Evolutionary conservation across 2,888 invertebrate species (phyloP), one percentile per base, ranked within the genome.

Genomic region (Cynaeus angustus): DNA sequence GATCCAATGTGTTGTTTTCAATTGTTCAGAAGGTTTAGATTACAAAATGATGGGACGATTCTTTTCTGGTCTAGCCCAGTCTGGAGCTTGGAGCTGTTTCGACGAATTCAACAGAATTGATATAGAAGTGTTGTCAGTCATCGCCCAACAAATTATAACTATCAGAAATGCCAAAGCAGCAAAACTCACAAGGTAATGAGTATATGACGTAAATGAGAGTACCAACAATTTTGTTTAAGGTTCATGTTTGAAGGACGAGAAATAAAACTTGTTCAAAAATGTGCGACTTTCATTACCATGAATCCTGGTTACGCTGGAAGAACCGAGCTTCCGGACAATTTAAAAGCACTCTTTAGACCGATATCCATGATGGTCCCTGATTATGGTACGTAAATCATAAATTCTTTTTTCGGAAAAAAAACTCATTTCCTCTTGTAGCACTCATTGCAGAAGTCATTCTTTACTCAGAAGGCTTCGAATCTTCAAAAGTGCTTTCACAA

Each of bases 351-450:
- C 9, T 96, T 96, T 83, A 89, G 96, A 68, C 95, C 96, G 0
- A 91, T 96, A 74, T 89, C 95, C 0, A 96, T 96, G 95, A 96
- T 96, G 95, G 95, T 96, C 38, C 96, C 95, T 0, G 95, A 96
- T 86, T 96, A 96, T 82, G 92, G 94, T 93, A 52, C 1, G 1
- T 10, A 38, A 7, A n/a, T n/a, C n/a, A n/a, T n/a, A n/a, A 53
- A 16, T 28, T 48, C 4, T 38, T 3, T 48, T 37, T 3, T 9
- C 1, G 21, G 21, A 21, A n/a, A n/a, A n/a, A n/a, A n/a, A n/a
- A 5, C 12, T 12, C 50, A 30, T 28, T 13, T 13, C 0, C 30
- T 50, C 3, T 50, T 50, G 6, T 10, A 92, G 92, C 92, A 5
- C 86, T 95, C 9, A 95, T 97, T 77, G 95, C 96, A 48, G 96